Evolutionary conservation across 2,888 invertebrate species (phyloP).

Genomic region (Spodoptera exigua): DNA sequence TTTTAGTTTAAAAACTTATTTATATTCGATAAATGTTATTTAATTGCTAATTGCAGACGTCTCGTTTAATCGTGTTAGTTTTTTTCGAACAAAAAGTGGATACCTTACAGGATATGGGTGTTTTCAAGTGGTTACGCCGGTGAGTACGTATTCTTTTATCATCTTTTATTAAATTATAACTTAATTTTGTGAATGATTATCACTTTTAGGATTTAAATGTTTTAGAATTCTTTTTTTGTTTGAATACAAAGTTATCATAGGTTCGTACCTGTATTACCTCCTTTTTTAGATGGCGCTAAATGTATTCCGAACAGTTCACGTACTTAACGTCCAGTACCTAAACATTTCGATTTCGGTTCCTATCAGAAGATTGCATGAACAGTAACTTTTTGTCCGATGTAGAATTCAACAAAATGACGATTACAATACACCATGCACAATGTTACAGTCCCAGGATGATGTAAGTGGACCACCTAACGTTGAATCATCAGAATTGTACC

Average conservation of each 20-base stretch:
- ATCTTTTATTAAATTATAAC: conserved; percentile 9
- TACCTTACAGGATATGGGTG: conserved; percentile 82
- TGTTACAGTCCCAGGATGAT: conserved; percentile 62
- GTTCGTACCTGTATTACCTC: no score
- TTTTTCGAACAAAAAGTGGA: conserved; percentile 74
- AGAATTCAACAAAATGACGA: conserved; percentile 45
- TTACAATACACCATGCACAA: conserved; percentile 61
- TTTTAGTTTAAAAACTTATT: conserved; percentile 69
- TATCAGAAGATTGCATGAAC: conserved; percentile 21
- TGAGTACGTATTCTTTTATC: conserved; percentile 67
- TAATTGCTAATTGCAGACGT: conserved; percentile 53
- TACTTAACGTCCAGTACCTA: no score
- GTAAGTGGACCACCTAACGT: conserved; percentile 71
- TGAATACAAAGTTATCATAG: no score
- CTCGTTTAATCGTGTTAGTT: conserved; percentile 51
- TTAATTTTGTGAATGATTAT: not conserved
- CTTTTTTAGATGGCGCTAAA: no score
- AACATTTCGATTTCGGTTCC: no score
- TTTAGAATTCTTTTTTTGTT: no score
- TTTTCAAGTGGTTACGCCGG: conserved; percentile 88
- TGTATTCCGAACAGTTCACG: no score
- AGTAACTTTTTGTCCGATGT: conserved; percentile 30
- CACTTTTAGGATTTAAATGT: no score
- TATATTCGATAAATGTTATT: conserved; percentile 52
- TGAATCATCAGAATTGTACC: conserved; percentile 69